Conservation (phyloP, 1,140 invertebrate species). For the Heterodera schachtii region DNA sequence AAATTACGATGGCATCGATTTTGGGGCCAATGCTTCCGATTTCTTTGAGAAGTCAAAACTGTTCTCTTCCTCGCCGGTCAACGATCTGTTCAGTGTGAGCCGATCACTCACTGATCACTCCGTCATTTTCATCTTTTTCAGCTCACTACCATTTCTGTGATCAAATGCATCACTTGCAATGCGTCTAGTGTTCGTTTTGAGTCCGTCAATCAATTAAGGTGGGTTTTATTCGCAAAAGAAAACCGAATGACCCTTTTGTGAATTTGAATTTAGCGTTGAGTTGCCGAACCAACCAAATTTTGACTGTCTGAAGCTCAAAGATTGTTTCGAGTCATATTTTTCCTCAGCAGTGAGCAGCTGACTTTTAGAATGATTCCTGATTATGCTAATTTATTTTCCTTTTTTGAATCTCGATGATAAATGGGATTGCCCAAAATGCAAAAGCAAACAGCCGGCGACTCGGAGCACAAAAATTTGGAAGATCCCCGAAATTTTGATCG, state of each 20-base stretch:
- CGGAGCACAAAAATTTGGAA: conserved; percentile 42
- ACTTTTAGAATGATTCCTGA: too few species aligned
- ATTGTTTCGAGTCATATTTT: conserved; percentile 36
- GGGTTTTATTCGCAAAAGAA: background rate
- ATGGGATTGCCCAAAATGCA: conserved; percentile 43
- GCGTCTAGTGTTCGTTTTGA: conserved; percentile 34
- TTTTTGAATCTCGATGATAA: conserved; percentile 20
- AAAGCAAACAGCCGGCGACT: conserved; percentile 30
- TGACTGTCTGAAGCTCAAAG: conserved; percentile 8
- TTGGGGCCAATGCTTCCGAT: conserved; percentile 37
- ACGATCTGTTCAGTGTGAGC: conserved; percentile 48
- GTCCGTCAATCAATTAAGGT: conserved; percentile 34
- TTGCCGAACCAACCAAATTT: conserved; percentile 22
- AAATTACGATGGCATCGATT: conserved; percentile 46
- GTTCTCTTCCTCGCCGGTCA: conserved; percentile 48
- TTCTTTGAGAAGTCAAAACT: conserved; percentile 22
- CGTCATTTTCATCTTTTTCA: background rate
- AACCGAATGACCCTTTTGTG: too few species aligned
- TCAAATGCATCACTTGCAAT: conserved; percentile 27
- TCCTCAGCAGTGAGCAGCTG: background rate
- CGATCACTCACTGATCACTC: too few species aligned
- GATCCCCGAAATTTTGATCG: conserved; percentile 36
- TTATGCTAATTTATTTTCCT: too few species aligned
- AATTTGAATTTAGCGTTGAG: background rate
- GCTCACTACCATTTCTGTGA: conserved; percentile 31